A percentile compares a stretch with the other conserved stretches of the same genome.
These are phyloP conservation scores for Xenotilapia caudafasciata DNA, from an alignment of 2,113 vertebrate genomes.

Conservation along the genomic window DNA sequence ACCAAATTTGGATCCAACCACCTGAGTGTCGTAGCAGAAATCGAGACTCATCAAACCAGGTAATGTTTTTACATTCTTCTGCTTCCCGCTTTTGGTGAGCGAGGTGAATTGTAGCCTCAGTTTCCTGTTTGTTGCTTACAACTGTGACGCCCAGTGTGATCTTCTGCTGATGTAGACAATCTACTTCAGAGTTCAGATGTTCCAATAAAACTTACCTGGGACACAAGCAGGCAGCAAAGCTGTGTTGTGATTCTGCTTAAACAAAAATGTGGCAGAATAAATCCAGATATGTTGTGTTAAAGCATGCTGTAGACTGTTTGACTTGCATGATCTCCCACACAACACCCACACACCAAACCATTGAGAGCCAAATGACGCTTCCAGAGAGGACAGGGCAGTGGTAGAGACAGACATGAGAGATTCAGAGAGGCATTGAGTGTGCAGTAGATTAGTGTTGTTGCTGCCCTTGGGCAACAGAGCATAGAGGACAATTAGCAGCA, in stretches of 20 bases:
- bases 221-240: neutral
- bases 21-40: neutral
- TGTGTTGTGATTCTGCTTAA: neutral
- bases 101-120: neutral
- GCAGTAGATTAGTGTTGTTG: slow-evolving; percentile 51
- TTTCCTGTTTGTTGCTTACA: neutral
- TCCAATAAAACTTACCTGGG: neutral
- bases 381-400: neutral
- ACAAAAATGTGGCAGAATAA: neutral
- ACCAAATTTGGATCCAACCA: neutral
- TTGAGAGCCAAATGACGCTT: slow-evolving; percentile 22
- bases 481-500: slow-evolving; percentile 58
- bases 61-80: neutral
- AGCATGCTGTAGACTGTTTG: slow-evolving; percentile 7
- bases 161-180: neutral
- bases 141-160: neutral
- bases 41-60: neutral
- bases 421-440: slow-evolving; percentile 26
- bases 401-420: neutral
- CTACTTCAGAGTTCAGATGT: neutral
- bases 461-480: slow-evolving; percentile 52
- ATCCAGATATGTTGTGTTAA: neutral
- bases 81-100: neutral
- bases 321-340: slow-evolving; percentile 1
- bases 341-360: slow-evolving; percentile 19